A percentile compares a stretch with the other conserved stretches of the same genome.
phyloP scores from a whole-genome alignment of 2,113 vertebrate species.

The Herpetotheres cachinnans region DNA sequence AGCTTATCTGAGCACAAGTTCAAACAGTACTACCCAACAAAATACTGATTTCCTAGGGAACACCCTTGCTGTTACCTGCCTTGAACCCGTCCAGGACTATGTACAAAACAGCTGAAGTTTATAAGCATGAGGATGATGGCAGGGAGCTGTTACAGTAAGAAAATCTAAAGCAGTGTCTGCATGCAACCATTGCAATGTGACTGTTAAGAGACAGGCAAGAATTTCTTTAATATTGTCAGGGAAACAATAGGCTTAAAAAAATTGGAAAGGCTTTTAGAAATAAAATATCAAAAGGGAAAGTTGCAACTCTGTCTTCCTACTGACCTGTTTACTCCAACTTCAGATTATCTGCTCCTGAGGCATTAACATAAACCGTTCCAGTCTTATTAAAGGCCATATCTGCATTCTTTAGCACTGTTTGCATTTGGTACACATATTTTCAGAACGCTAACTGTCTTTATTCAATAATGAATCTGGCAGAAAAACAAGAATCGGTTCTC shows the following conservation, averaged over 20 bases:
- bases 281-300: conserved; percentile 11
- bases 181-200: neutral
- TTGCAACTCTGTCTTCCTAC: neutral
- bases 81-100: neutral
- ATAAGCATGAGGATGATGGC: neutral
- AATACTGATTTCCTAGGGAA: neutral
- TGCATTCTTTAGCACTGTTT: conserved; percentile 23
- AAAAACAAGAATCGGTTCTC: conserved; percentile 20
- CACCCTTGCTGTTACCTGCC: neutral
- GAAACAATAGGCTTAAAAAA: conserved; percentile 6
- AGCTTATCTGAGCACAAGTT: neutral
- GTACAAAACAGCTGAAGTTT: neutral
- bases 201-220: neutral
- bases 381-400: neutral
- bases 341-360: conserved; percentile 5
- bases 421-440: neutral
- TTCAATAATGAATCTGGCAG: conserved; percentile 31
- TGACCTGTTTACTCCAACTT: neutral
- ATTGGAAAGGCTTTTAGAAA: neutral
- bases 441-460: neutral
- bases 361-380: conserved; percentile 13
- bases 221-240: neutral
- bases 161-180: conserved; percentile 11
- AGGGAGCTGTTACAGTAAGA: neutral
- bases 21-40: neutral